Evolutionary conservation across 2,888 invertebrate genomes (phyloP).

Genomic region (Ditylenchus weischeri): DNA sequence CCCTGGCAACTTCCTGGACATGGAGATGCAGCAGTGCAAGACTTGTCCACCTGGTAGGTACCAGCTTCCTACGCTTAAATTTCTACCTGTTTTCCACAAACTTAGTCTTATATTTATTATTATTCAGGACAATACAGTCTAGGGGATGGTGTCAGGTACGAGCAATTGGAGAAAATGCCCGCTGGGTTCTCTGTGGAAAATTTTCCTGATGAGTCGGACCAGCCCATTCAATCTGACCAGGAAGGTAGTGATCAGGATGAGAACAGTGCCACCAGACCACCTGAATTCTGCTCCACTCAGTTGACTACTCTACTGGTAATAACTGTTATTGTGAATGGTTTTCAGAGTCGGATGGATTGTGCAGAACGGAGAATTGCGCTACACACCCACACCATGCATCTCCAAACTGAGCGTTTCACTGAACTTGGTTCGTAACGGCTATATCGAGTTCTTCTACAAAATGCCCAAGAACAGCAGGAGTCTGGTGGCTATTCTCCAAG

Average conservation of each 20-base stretch:
- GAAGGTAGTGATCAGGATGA: neutral
- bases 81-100: neutral
- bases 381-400: conserved; percentile 63
- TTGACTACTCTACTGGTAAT: conserved; percentile 7
- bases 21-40: conserved; percentile 63
- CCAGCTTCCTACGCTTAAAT: neutral
- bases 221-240: conserved; percentile 8
- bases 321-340: conserved; percentile 31
- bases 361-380: conserved; percentile 62
- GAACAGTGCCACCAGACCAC: neutral
- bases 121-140: conserved; percentile 63
- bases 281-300: conserved; percentile 21
- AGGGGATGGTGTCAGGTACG: conserved; percentile 65
- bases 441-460: conserved; percentile 63
- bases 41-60: conserved; percentile 60
- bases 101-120: conserved; percentile 12
- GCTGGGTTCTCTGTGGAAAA: conserved; percentile 60
- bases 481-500: conserved; percentile 45
- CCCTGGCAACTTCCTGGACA: conserved; percentile 64
- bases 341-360: conserved; percentile 63
- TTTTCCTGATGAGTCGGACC: conserved; percentile 28
- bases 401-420: conserved; percentile 64
- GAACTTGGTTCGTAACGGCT: conserved; percentile 64
- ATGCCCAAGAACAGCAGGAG: conserved; percentile 47
- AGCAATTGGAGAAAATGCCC: conserved; percentile 64